Evolutionary conservation across 2,113 vertebrate genomes (phyloP).

Genomic region (Amphiprion ocellaris): DNA sequence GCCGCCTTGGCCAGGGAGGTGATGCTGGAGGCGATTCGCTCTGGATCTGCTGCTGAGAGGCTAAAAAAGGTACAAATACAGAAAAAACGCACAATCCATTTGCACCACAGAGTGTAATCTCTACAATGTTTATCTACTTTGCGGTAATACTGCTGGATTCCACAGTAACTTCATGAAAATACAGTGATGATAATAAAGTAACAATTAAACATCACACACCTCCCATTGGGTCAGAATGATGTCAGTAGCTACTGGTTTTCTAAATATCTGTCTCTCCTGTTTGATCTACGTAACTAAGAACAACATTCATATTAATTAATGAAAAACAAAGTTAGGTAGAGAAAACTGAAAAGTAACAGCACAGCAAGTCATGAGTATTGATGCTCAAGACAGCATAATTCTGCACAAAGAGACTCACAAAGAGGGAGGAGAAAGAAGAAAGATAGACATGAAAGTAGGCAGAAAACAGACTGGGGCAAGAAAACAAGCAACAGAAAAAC

Average conservation of each 20-base stretch:
- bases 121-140: neutral
- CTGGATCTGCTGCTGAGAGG: constrained; percentile 90
- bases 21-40: constrained; percentile 93
- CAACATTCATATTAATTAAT: neutral
- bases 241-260: neutral
- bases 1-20: constrained; percentile 85
- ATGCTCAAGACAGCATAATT: neutral
- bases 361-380: neutral
- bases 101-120: neutral
- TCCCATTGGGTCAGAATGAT: neutral
- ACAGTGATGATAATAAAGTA: neutral
- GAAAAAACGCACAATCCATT: neutral
- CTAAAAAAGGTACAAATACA: constrained; percentile 89
- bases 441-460: neutral
- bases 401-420: constrained; percentile 11
- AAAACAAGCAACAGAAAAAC: constrained; percentile 26
- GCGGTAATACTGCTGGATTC: neutral
- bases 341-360: neutral
- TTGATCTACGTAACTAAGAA: constrained; percentile 10
- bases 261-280: neutral
- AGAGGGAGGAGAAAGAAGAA: neutral
- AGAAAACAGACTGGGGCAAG: constrained; percentile 10
- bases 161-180: constrained; percentile 10
- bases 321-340: neutral
- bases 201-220: neutral